Evolutionary conservation across 2,888 invertebrate genomes (phyloP).

Genomic region (Ischnus inquisitorius): DNA sequence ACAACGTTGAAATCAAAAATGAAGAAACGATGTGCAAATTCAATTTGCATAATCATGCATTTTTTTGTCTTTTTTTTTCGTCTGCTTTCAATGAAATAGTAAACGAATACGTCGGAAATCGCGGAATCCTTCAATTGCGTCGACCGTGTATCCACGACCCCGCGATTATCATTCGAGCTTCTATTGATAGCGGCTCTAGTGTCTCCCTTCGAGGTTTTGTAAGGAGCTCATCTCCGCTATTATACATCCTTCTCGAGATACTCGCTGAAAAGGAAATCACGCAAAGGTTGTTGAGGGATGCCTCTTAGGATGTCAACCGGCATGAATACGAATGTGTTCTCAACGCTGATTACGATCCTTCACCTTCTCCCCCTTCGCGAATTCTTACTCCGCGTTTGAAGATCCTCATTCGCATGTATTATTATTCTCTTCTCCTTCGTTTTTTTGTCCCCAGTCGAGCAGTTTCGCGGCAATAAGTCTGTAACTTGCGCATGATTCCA

Average conservation of each 20-base stretch:
- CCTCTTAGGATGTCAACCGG: not conserved
- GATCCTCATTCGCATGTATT: not conserved
- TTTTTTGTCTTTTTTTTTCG: not conserved
- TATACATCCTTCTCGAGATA: slow-evolving; percentile 22
- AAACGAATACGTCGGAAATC: not conserved
- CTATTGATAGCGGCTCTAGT: slow-evolving; percentile 32
- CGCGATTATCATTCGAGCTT: slow-evolving; percentile 41
- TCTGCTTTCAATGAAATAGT: not conserved
- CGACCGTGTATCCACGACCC: slow-evolving; percentile 10
- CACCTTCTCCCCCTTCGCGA: not conserved
- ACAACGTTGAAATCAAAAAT: no score
- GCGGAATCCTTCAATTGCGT: not conserved
- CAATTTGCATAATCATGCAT: no score
- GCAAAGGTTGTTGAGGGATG: slow-evolving; percentile 13
- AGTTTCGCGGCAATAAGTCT: not conserved
- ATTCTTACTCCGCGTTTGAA: not conserved
- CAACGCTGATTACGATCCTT: slow-evolving; percentile 37
- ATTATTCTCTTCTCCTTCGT: not conserved
- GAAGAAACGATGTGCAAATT: no score
- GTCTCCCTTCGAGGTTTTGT: not conserved
- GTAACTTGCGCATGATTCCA: not conserved
- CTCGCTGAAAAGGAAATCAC: slow-evolving; percentile 13
- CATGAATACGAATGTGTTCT: slow-evolving; percentile 28
- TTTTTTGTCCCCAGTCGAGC: not conserved
- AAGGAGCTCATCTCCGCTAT: slow-evolving; percentile 12